phyloP scores from a whole-genome alignment of 1,140 invertebrate species.

The Drosophila ficusphila region DNA sequence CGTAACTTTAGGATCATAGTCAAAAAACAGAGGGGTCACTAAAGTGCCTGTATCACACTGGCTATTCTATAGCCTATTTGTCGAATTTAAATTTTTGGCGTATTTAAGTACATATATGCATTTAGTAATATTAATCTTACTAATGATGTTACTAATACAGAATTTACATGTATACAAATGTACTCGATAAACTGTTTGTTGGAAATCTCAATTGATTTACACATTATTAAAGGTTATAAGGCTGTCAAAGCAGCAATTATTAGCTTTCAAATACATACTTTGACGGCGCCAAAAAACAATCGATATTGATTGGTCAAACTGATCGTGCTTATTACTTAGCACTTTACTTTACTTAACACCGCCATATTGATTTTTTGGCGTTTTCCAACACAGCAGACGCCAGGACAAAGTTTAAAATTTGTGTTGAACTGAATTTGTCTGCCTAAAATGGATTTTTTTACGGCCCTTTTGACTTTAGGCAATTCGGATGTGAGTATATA shows the following conservation, averaged over 20 bases:
- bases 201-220: constrained; percentile 39
- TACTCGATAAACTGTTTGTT: constrained; percentile 49
- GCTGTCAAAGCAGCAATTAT: too few relatives aligned
- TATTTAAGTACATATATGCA: constrained; percentile 67
- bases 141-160: constrained; percentile 14
- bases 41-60: constrained; percentile 50
- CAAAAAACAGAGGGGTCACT: constrained; percentile 35
- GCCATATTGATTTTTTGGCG: too few relatives aligned
- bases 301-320: not conserved
- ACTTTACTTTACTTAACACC: not conserved
- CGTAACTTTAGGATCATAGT: constrained; percentile 41
- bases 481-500: constrained; percentile 13
- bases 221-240: too few relatives aligned
- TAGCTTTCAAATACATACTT: not conserved
- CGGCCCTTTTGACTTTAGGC: constrained; percentile 32
- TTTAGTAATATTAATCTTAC: constrained; percentile 48
- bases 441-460: constrained; percentile 51
- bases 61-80: constrained; percentile 50
- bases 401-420: not conserved
- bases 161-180: constrained; percentile 27
- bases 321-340: not conserved
- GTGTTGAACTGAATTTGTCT: too few relatives aligned
- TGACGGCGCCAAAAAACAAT: not conserved
- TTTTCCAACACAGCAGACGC: not conserved
- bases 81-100: constrained; percentile 51